Conservation (phyloP, 1,140 invertebrate genomes). For the Leptopilina clavipes region DNA sequence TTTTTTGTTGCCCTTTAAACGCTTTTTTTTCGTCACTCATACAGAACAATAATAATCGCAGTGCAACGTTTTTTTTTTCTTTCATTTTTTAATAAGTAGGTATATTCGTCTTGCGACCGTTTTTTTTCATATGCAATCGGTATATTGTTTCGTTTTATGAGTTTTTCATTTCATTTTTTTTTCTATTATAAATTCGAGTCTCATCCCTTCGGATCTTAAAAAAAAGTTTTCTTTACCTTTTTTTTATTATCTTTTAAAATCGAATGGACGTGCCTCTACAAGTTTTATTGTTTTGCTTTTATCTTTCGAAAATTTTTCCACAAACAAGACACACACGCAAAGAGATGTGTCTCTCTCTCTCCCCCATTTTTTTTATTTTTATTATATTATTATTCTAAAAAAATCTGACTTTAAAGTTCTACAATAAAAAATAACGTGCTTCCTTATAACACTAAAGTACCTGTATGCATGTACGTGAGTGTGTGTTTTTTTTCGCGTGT, state of each 20-base stretch:
- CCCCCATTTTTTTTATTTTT: too few species aligned
- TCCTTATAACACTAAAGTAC: constrained; percentile 22
- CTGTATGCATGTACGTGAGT: constrained; percentile 37
- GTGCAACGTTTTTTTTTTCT: constrained; percentile 33
- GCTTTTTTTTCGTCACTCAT: constrained; percentile 25
- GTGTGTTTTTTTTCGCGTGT: constrained; percentile 20
- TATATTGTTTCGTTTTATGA: constrained; percentile 35
- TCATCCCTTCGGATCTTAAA: constrained; percentile 19
- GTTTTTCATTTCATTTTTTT: constrained; percentile 36
- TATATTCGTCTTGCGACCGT: constrained; percentile 45
- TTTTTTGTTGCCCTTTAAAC: constrained; percentile 36
- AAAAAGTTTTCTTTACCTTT: neutral
- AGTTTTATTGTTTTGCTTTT: constrained; percentile 29
- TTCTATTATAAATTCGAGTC: constrained; percentile 25
- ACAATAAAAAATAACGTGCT: constrained; percentile 34
- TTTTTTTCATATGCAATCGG: constrained; percentile 31
- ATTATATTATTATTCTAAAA: neutral
- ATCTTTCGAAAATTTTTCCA: constrained; percentile 4
- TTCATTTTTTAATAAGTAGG: constrained; percentile 43
- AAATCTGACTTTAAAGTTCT: constrained; percentile 30
- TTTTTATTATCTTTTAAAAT: neutral
- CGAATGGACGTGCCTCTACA: constrained; percentile 7
- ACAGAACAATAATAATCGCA: constrained; percentile 44
- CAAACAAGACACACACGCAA: constrained; percentile 27
- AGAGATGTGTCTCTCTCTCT: neutral